Base-by-base conservation (phyloP, 2,888 invertebrate species). In the Zele albiditarsus region DNA sequence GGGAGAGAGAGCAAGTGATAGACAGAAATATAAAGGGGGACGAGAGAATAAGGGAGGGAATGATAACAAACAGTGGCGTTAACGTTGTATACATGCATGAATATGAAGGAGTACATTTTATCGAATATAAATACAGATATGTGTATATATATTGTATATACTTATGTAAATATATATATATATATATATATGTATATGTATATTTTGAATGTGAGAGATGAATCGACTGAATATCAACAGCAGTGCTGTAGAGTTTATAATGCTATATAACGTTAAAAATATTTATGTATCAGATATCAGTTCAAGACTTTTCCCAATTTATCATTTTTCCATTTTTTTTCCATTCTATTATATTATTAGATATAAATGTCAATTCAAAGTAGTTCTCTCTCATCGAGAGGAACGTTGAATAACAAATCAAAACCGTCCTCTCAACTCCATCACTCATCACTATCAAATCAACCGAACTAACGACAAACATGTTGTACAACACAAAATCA, bases 51-150 rank as follows among this genome's bases (percentile, higher is more conserved):
- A 33, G 63, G 12, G 38, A 14, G 25, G n/a, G 28, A 69, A 28
- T 58, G 42, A 66, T 67, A 73, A 73, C 42, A 66, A 67, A 73
- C 73, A 73, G 73, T 27, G 20, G 66, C 58, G 57, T 73, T 73
- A 57, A 49, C 67, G 25, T 67, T 58, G 27, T 60, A 20, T 66
- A 58, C 25, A 57, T 67, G 33, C 53, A 71, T 71, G 71, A 71
- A 71, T 71, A 71, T 71, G 71, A 10, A 71, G 33, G 14, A 65
- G 71, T 38, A 70, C 58, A 60, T 60, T 70, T 70, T 70, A 57
- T 53, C 38, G 33, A 58, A 46, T 46, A 16, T 33, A 65, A 38
- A 65, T 33, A 65, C 23, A 23, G 3, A 65, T 23, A 38, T 23
- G 8, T 53, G 20, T 53, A 3, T 20, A 20, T 20, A 8, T 53